Conservation (phyloP, 2,797 vertebrate genomes). For the Pantherophis alleghaniensis region DNA sequence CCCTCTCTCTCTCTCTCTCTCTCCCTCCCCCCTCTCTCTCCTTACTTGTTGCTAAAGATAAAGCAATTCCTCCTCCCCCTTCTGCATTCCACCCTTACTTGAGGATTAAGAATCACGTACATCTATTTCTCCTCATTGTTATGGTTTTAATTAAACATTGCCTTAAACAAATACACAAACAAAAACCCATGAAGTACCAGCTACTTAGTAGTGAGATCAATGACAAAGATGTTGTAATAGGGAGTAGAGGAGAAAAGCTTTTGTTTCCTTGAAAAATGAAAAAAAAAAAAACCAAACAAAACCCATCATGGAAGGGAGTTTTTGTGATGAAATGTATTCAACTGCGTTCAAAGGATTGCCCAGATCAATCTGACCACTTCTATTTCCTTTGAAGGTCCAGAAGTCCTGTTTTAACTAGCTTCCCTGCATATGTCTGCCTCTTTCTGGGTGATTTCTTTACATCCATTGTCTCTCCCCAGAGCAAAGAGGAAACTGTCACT, state of each 20-base stretch:
- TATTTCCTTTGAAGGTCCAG: not conserved
- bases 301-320: not conserved
- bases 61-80: not conserved
- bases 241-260: slow-evolving; percentile 8
- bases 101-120: not conserved
- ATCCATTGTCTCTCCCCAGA: not conserved
- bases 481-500: not conserved
- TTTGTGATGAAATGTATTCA: not conserved
- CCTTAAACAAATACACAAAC: not conserved
- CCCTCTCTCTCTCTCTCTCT: not conserved
- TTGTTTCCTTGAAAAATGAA: not conserved
- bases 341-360: not conserved
- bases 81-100: not conserved
- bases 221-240: not conserved
- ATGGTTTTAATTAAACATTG: slow-evolving; percentile 16
- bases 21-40: too few species aligned
- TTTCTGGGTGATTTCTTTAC: not conserved
- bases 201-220: not conserved
- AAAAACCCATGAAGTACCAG: not conserved
- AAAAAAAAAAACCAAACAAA: not conserved
- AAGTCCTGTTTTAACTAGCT: not conserved
- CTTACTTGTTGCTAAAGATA: not conserved
- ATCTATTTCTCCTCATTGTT: not conserved
- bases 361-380: not conserved
- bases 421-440: not conserved